phyloP scores from a whole-genome alignment of 2,888 invertebrate species.

The Cordylochernes scorpioides region DNA sequence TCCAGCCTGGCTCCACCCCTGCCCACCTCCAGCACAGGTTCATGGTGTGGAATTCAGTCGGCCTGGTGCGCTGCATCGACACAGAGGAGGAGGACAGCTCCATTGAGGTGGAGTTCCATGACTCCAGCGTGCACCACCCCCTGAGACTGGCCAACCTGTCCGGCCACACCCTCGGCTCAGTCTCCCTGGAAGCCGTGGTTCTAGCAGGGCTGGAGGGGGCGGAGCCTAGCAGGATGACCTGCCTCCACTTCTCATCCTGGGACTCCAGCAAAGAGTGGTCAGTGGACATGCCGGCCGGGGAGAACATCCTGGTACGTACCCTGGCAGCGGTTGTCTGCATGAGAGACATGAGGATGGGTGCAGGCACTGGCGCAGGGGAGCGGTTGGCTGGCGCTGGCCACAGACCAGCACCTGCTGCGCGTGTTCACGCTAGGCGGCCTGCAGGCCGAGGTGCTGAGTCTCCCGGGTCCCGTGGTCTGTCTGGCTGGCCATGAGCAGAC shows the following conservation, averaged over 20 bases:
- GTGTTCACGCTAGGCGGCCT: conserved; percentile 60
- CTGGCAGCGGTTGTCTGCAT: background rate
- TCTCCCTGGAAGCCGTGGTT: conserved; percentile 50
- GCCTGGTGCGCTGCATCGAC: conserved; percentile 56
- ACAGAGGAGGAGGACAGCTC: conserved; percentile 39
- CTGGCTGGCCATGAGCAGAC: conserved; percentile 24
- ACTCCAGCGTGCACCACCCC: conserved; percentile 58
- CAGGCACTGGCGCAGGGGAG: conserved; percentile 30
- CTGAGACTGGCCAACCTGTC: conserved; percentile 63
- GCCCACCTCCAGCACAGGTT: conserved; percentile 48
- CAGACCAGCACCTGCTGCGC: conserved; percentile 43
- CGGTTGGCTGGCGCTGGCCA: conserved; percentile 50
- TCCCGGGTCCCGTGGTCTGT: conserved; percentile 44
- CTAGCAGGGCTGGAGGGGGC: conserved; percentile 30
- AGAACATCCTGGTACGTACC: conserved; percentile 35
- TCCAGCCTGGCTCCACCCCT: conserved; percentile 74
- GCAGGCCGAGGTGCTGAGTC: conserved; percentile 44
- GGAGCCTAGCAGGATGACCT: conserved; percentile 40
- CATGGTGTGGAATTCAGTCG: conserved; percentile 71
- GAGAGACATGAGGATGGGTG: conserved; percentile 13
- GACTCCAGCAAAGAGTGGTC: conserved; percentile 58
- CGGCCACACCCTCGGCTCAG: conserved; percentile 58
- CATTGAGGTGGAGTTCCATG: conserved; percentile 86
- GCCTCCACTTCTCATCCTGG: conserved; percentile 39
- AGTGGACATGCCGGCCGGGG: conserved; percentile 42